These are phyloP conservation scores for Eudasyphora cyanicolor DNA, from an alignment of 2,888 invertebrate species.

Conservation along the genomic window DNA sequence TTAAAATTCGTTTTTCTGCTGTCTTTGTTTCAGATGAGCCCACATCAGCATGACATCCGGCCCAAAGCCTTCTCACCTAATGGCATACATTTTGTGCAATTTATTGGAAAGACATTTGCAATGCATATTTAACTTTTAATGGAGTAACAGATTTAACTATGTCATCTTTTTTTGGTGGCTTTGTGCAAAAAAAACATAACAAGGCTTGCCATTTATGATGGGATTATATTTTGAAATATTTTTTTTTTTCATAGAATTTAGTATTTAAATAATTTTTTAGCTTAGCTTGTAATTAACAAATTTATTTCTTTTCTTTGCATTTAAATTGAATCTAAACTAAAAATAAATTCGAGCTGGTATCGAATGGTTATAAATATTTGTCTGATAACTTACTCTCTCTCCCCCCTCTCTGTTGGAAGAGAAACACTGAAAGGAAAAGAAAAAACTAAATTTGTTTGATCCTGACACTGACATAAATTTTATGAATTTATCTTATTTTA, in stretches of 20 bases:
- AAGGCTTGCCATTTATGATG: slow-evolving; percentile 46
- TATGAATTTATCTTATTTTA: slow-evolving; percentile 32
- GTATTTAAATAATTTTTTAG: neutral
- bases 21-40: slow-evolving; percentile 72
- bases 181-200: slow-evolving; percentile 14
- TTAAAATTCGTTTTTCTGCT: slow-evolving; percentile 9
- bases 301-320: slow-evolving; percentile 30
- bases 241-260: neutral
- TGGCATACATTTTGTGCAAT: neutral
- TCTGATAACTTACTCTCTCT: no score
- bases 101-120: slow-evolving; percentile 40
- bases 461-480: slow-evolving; percentile 4
- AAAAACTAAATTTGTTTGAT: slow-evolving; percentile 18
- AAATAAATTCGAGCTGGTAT: slow-evolving; percentile 75
- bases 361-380: slow-evolving; percentile 69
- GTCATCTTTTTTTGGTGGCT: slow-evolving; percentile 4
- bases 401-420: neutral
- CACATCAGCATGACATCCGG: slow-evolving; percentile 74
- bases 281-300: neutral
- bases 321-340: slow-evolving; percentile 42
- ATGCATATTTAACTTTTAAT: slow-evolving; percentile 18
- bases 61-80: slow-evolving; percentile 32
- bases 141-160: slow-evolving; percentile 25
- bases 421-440: neutral
- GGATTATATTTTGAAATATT: slow-evolving; percentile 30